These are phyloP conservation scores for Scaptomyza hsui DNA, from an alignment of 1,140 invertebrate genomes.

Conservation along the genomic window DNA sequence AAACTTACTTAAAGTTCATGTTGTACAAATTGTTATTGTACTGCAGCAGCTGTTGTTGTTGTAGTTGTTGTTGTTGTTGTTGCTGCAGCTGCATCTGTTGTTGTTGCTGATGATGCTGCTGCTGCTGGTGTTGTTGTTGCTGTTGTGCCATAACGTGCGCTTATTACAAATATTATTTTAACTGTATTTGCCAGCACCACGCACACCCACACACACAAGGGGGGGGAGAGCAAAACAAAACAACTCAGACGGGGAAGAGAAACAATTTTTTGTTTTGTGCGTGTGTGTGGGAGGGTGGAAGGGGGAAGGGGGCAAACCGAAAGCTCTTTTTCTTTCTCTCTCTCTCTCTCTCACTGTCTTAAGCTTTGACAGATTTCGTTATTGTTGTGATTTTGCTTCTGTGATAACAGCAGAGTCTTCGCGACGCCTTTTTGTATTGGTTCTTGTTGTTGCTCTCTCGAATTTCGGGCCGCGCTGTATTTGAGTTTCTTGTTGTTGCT, in stretches of 20 bases:
- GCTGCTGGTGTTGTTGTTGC: constrained; percentile 64
- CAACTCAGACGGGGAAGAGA: not conserved
- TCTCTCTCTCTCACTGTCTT: constrained; percentile 8
- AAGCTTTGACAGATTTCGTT: constrained; percentile 51
- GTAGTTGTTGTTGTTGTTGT: constrained; percentile 46
- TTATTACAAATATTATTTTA: constrained; percentile 62
- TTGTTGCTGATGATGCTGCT: constrained; percentile 54
- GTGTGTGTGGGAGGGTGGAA: not conserved
- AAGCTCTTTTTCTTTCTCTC: constrained; percentile 15
- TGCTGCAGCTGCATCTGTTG: constrained; percentile 50
- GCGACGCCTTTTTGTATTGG: constrained; percentile 49
- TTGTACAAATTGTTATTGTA: constrained; percentile 79
- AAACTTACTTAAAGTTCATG: constrained; percentile 78
- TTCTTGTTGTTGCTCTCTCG: constrained; percentile 29
- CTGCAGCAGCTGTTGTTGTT: constrained; percentile 64
- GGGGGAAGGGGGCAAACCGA: not conserved
- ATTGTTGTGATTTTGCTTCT: constrained; percentile 61
- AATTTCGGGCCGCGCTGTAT: constrained; percentile 1
- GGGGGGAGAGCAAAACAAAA: constrained; percentile 10
- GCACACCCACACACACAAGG: constrained; percentile 20
- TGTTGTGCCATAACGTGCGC: constrained; percentile 74
- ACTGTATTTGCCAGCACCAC: constrained; percentile 51
- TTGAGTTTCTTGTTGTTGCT: constrained; percentile 32
- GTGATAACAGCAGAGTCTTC: constrained; percentile 39
- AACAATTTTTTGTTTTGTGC: constrained; percentile 1